A percentile compares a stretch with the other conserved stretches of the same genome.
Evolutionary conservation across 2,888 invertebrate genomes (phyloP).

Genomic region (Hypena proboscidalis): DNA sequence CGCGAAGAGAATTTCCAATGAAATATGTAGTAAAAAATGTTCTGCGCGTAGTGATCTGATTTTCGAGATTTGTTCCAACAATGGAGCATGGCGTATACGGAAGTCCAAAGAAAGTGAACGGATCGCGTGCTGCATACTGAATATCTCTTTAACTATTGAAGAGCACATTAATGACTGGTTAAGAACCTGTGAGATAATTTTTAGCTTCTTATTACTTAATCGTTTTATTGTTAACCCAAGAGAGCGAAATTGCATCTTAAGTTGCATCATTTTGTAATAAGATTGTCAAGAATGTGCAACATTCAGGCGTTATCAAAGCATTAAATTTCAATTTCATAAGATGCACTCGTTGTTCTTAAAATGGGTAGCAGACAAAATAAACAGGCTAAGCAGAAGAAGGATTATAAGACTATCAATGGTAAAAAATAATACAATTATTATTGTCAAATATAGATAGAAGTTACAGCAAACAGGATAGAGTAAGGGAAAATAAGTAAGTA

Average conservation of each 20-base stretch:
- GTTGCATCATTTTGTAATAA: background rate
- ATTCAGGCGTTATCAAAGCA: too few relatives aligned
- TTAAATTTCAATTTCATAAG: too few relatives aligned
- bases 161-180: slow-evolving; percentile 25
- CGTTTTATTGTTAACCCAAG: slow-evolving; percentile 7
- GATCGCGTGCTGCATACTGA: slow-evolving; percentile 52
- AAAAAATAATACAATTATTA: too few relatives aligned
- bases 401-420: too few relatives aligned
- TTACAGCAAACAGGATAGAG: too few relatives aligned
- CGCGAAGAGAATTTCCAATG: slow-evolving; percentile 75
- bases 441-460: too few relatives aligned
- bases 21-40: slow-evolving; percentile 61
- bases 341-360: too few relatives aligned
- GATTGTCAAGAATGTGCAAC: too few relatives aligned
- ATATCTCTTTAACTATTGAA: slow-evolving; percentile 32
- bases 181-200: slow-evolving; percentile 33
- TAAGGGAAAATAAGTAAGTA: too few relatives aligned
- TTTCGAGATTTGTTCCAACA: slow-evolving; percentile 52
- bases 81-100: slow-evolving; percentile 53
- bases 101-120: slow-evolving; percentile 68
- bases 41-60: slow-evolving; percentile 33
- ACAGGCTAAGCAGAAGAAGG: too few relatives aligned
- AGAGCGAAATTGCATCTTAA: slow-evolving; percentile 2
- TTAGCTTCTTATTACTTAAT: slow-evolving; percentile 16
- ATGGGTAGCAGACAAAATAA: too few relatives aligned